Evolutionary conservation across 2,113 vertebrate genomes (phyloP).

Genomic region (Rhegmatorhina hoffmannsi): DNA sequence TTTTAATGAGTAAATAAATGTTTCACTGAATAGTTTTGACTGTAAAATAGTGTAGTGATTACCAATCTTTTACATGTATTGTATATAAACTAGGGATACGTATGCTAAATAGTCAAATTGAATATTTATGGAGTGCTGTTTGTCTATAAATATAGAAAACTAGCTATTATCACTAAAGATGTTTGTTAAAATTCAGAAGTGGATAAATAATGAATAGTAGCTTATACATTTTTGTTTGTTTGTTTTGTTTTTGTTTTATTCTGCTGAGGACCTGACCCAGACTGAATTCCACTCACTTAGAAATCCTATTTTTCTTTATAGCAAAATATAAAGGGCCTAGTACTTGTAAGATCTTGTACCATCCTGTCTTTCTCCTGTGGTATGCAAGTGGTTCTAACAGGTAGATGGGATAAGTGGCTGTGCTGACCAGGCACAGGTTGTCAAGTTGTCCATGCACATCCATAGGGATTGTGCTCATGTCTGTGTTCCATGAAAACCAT

Average conservation of each 20-base stretch:
- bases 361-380: background rate
- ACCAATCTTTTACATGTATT: background rate
- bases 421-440: background rate
- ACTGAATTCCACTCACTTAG: background rate
- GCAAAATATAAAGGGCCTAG: background rate
- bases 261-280: background rate
- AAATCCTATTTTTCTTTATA: background rate
- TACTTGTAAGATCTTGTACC: background rate
- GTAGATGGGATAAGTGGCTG: background rate
- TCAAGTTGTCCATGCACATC: background rate
- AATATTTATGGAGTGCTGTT: background rate
- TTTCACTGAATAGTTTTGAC: background rate
- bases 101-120: background rate
- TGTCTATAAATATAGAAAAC: background rate
- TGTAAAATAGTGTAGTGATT: background rate
- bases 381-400: too few relatives aligned
- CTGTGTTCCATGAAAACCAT: fast-evolving
- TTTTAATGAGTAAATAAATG: background rate
- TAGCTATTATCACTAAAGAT: background rate
- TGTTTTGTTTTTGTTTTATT: background rate
- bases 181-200: background rate
- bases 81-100: background rate
- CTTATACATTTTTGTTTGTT: background rate
- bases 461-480: fast-evolving
- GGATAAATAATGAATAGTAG: background rate